phyloP scores from a whole-genome alignment of 2,888 invertebrate genomes.

The Halocaridina rubra region DNA sequence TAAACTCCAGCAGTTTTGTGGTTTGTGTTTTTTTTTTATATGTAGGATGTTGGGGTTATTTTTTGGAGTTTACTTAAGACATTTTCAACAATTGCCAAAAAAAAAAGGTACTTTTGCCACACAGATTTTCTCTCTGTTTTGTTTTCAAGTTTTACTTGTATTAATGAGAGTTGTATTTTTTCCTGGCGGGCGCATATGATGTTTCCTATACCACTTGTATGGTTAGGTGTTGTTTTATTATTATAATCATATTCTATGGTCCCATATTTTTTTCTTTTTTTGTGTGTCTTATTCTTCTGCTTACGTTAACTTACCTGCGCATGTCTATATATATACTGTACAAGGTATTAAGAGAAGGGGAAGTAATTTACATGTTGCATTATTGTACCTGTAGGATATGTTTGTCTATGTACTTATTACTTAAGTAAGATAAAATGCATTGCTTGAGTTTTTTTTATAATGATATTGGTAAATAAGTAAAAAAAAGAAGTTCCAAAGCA shows the following conservation, averaged over 20 bases:
- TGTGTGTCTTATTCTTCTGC: conserved; percentile 58
- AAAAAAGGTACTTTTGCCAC: no score
- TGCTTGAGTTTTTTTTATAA: background rate
- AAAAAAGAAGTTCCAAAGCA: no score
- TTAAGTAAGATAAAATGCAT: background rate
- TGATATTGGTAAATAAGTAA: no score
- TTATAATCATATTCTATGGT: no score
- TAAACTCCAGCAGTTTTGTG: conserved; percentile 30
- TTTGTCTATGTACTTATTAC: background rate
- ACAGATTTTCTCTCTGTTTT: background rate
- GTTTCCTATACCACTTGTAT: conserved; percentile 22
- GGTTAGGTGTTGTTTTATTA: conserved; percentile 54
- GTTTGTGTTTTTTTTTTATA: conserved; percentile 15
- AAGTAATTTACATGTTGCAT: conserved; percentile 29
- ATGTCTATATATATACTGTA: no score
- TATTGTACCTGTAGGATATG: background rate
- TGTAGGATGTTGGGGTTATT: conserved; percentile 43
- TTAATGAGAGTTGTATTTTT: background rate
- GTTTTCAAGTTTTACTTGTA: conserved; percentile 4
- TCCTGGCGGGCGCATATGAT: conserved; percentile 19
- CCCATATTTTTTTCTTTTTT: conserved; percentile 50
- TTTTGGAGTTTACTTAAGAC: conserved; percentile 38
- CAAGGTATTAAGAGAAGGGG: conserved; percentile 29
- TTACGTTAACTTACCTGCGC: conserved; percentile 53
- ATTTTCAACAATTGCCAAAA: conserved; percentile 31